Conservation (phyloP, 2,113 vertebrate species). For the Oncorhynchus nerka region DNA sequence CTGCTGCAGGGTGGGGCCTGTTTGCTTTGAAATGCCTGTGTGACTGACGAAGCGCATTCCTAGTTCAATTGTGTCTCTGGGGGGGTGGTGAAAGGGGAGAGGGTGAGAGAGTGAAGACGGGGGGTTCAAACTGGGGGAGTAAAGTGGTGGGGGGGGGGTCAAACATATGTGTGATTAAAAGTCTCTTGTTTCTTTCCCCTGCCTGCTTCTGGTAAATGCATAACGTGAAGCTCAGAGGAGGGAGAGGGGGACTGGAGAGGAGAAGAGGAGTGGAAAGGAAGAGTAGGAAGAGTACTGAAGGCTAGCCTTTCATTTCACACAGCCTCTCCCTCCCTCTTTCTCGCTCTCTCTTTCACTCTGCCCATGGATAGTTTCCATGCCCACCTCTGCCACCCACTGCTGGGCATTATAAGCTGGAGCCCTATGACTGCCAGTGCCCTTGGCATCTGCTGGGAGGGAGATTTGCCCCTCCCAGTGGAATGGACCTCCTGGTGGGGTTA, state of each 20-base stretch:
- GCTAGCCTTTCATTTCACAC: slow-evolving; percentile 37
- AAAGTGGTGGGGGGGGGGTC: not conserved
- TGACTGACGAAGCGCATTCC: slow-evolving; percentile 53
- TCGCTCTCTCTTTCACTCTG: not conserved
- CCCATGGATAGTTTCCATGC: slow-evolving; percentile 31
- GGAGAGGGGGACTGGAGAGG: slow-evolving; percentile 12
- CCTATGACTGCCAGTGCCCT: slow-evolving; percentile 12
- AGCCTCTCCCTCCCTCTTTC: slow-evolving; percentile 23
- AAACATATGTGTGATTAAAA: slow-evolving; percentile 21
- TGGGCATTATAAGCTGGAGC: slow-evolving; percentile 36
- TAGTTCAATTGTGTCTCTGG: slow-evolving; percentile 45
- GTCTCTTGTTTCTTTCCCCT: slow-evolving; percentile 15
- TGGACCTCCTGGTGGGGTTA: not conserved
- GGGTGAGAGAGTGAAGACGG: not conserved
- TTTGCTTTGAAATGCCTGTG: slow-evolving; percentile 66
- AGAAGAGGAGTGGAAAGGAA: not conserved
- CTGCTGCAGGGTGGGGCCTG: slow-evolving; percentile 58
- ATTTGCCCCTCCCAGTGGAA: slow-evolving; percentile 13
- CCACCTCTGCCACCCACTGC: slow-evolving; percentile 38
- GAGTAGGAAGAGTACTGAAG: slow-evolving; percentile 22
- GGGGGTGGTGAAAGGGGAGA: slow-evolving; percentile 3
- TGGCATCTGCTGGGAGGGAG: slow-evolving; percentile 16
- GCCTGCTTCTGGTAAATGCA: not conserved
- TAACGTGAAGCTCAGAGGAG: slow-evolving; percentile 1
- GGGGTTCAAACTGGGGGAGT: not conserved